A percentile compares a stretch with the other conserved stretches of the same genome.
These are phyloP conservation scores for Schizaphis graminum DNA, from an alignment of 2,888 invertebrate genomes.

Conservation along the genomic window DNA sequence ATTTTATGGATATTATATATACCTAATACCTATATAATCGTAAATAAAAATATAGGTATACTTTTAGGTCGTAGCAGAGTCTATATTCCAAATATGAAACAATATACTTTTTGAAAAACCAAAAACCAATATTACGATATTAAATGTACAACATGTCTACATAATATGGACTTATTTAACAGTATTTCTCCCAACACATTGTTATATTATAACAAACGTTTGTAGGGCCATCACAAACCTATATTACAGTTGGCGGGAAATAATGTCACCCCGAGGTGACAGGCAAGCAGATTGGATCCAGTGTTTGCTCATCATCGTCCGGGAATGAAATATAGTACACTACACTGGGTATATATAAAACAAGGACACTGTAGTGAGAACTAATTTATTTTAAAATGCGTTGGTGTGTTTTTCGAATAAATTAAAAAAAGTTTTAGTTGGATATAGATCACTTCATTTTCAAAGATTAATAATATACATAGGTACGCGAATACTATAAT, in stretches of 20 bases:
- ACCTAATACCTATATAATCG: not conserved
- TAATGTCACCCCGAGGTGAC: not conserved
- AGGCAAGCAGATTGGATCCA: not conserved
- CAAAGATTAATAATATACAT: no score
- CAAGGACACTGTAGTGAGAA: no score
- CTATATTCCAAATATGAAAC: not conserved
- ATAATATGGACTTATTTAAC: not conserved
- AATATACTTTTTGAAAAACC: not conserved
- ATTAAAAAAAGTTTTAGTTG: no score
- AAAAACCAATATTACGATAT: not conserved
- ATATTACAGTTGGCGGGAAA: not conserved
- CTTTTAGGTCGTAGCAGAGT: not conserved
- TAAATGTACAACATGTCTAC: not conserved
- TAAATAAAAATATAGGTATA: not conserved
- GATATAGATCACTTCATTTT: no score
- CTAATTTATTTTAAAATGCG: no score
- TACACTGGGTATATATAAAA: no score
- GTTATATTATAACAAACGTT: not conserved
- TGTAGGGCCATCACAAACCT: not conserved
- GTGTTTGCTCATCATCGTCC: not conserved
- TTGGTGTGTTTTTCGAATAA: no score
- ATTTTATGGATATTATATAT: not conserved
- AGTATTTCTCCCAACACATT: not conserved
- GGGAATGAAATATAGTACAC: no score
- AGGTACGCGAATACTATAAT: no score